Percentiles rank a stretch among this genome's conserved stretches.
phyloP scores from a whole-genome alignment of 2,113 vertebrate genomes.

The Arvicanthis niloticus region DNA sequence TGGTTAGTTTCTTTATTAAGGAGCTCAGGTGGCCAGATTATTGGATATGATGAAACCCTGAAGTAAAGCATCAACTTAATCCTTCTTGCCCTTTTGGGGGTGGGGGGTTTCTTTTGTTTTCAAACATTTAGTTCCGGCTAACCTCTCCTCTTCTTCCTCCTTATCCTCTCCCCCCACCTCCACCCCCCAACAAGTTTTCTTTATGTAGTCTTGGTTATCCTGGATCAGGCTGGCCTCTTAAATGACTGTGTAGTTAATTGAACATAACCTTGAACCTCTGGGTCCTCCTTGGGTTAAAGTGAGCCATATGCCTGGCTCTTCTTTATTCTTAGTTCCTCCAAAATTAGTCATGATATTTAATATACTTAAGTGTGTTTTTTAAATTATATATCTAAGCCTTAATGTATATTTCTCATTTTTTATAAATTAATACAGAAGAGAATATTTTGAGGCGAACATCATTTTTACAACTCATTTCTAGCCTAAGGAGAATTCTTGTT shows the following conservation, averaged over 20 bases:
- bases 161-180: rapidly evolving
- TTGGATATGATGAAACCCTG: slow-evolving; percentile 30
- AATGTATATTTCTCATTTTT: slow-evolving; percentile 14
- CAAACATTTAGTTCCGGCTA: not conserved
- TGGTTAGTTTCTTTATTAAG: slow-evolving; percentile 41
- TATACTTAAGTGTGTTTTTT: slow-evolving; percentile 31
- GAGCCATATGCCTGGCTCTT: not conserved
- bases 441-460: slow-evolving; percentile 49
- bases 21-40: slow-evolving; percentile 23
- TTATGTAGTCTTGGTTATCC: not conserved
- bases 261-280: not conserved
- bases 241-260: not conserved
- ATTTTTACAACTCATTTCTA: slow-evolving; percentile 54
- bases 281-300: not conserved
- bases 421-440: slow-evolving; percentile 19
- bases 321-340: slow-evolving; percentile 39
- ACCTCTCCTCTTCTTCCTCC: not conserved
- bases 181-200: not conserved
- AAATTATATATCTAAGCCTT: slow-evolving; percentile 56
- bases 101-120: not conserved
- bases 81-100: not conserved
- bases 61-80: slow-evolving; percentile 44
- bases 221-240: not conserved
- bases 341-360: slow-evolving; percentile 57
- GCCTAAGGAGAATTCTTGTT: slow-evolving; percentile 47